A percentile compares a stretch with the other conserved stretches of the same genome.
Conservation (phyloP, 1,140 invertebrate species). For the Dolichoris vasculosae region DNA sequence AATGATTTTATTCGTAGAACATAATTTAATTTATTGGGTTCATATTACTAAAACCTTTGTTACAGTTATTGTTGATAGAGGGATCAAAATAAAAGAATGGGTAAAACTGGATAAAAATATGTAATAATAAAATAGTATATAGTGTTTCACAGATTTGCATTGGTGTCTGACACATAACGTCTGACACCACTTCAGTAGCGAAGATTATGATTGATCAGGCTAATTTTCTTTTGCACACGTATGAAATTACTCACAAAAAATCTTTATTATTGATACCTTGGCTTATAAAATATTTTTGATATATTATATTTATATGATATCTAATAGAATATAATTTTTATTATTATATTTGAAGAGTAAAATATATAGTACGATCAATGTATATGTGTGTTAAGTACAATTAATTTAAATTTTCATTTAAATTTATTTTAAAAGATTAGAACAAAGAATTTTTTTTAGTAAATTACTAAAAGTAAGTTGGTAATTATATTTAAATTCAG, state of each 20-base stretch:
- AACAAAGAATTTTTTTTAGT: too few species aligned
- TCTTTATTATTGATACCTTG: background rate
- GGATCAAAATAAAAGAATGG: background rate
- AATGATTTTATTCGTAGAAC: background rate
- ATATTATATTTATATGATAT: background rate
- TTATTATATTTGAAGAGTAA: background rate
- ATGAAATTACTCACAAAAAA: background rate
- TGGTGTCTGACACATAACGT: constrained; percentile 38
- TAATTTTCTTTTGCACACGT: background rate
- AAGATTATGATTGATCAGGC: constrained; percentile 41
- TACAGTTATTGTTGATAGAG: background rate
- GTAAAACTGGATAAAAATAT: background rate
- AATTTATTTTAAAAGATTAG: background rate
- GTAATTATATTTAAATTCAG: background rate
- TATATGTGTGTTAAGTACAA: background rate
- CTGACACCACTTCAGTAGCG: constrained; percentile 38
- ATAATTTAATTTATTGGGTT: background rate
- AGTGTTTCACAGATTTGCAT: background rate
- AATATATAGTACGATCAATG: background rate
- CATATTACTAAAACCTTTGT: background rate
- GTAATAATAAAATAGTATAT: background rate
- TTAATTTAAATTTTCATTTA: background rate
- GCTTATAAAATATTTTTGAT: background rate
- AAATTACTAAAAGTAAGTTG: background rate
- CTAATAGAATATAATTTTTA: background rate